phyloP scores from a whole-genome alignment of 2,888 invertebrate species.

The Theristus sp. region DNA sequence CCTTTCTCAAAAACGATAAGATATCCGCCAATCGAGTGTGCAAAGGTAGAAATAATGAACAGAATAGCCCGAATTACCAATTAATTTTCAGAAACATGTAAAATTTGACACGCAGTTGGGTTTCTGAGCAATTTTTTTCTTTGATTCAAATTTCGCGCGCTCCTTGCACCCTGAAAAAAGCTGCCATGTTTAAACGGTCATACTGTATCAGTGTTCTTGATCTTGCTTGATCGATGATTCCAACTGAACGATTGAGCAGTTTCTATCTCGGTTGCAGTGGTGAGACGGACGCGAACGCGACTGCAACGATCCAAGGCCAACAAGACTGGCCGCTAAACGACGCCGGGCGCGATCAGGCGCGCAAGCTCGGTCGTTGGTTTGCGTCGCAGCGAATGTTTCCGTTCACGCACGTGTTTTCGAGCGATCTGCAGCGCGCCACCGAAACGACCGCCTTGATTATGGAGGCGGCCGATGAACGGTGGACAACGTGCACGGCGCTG shows the following conservation, averaged over 20 bases:
- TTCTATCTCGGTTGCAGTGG: not conserved
- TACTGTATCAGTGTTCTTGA: not conserved
- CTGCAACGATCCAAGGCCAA: not conserved
- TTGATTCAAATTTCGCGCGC: too few species aligned
- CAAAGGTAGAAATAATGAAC: too few species aligned
- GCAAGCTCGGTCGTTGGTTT: not conserved
- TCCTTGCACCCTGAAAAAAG: too few species aligned
- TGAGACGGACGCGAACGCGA: not conserved
- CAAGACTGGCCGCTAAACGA: not conserved
- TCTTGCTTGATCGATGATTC: not conserved
- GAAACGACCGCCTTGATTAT: not conserved
- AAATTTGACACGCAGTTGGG: too few species aligned
- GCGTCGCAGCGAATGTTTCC: not conserved
- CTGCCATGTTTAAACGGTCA: too few species aligned
- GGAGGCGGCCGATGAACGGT: too few species aligned
- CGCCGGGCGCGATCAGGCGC: not conserved
- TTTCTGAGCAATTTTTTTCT: too few species aligned
- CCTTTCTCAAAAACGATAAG: too few species aligned
- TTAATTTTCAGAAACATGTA: too few species aligned
- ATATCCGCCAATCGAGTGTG: too few species aligned
- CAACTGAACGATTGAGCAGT: not conserved
- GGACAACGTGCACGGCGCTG: too few species aligned
- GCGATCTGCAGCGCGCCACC: not conserved
- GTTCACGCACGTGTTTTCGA: not conserved
- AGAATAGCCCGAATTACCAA: too few species aligned